Conservation (phyloP, 2,888 invertebrate species). For the Andricus quercusramuli region DNA sequence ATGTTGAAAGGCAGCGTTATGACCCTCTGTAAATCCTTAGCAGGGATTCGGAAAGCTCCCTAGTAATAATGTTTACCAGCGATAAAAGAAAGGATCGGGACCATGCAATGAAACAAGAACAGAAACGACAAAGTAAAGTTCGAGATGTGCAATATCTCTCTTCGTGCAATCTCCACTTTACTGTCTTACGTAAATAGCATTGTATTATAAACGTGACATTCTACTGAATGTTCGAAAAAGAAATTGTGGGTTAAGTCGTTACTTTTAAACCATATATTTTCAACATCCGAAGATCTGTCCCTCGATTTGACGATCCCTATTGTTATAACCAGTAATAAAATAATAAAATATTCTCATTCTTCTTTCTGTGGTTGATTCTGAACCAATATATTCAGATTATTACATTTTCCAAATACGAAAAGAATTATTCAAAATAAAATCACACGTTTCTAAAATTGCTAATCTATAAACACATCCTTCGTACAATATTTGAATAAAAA, state of each 20-base stretch:
- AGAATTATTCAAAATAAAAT: too few relatives aligned
- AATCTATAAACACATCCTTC: too few relatives aligned
- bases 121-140: constrained; percentile 38
- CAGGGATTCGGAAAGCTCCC: constrained; percentile 45
- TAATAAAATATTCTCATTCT: too few relatives aligned
- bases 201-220: constrained; percentile 1
- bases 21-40: constrained; percentile 39
- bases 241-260: constrained; percentile 28
- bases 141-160: constrained; percentile 33
- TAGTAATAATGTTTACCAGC: constrained; percentile 53
- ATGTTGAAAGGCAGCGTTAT: constrained; percentile 10
- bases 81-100: constrained; percentile 54
- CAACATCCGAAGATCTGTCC: background rate
- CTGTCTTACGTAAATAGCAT: constrained; percentile 58
- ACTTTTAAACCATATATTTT: constrained; percentile 1
- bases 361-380: too few relatives aligned
- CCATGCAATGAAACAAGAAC: constrained; percentile 38
- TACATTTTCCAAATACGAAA: too few relatives aligned
- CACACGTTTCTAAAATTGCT: too few relatives aligned
- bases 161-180: constrained; percentile 62
- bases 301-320: background rate
- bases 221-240: background rate
- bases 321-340: too few relatives aligned
- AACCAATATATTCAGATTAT: too few relatives aligned
- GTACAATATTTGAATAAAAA: too few relatives aligned